Conservation (phyloP, 2,888 invertebrate genomes). For the Drosophila mimica region DNA sequence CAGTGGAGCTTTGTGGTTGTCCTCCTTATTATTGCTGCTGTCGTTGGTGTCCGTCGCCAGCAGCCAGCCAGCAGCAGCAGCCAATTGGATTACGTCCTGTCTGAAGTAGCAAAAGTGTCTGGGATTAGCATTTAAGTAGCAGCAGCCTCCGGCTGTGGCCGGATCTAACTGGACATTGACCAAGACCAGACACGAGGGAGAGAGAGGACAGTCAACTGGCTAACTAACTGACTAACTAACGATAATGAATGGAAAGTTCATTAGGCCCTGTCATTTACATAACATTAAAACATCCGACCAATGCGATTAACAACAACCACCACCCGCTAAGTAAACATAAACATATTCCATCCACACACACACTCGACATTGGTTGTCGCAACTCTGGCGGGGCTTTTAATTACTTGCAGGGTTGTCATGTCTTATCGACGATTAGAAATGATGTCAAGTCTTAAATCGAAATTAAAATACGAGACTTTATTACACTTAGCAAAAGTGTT, state of each 20-base stretch:
- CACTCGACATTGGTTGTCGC: conserved; percentile 20
- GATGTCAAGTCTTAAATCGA: background rate
- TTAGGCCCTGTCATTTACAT: conserved; percentile 80
- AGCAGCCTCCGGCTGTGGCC: conserved; percentile 31
- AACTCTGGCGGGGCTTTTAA: conserved; percentile 23
- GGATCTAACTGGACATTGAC: conserved; percentile 60
- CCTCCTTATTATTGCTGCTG: conserved; percentile 1
- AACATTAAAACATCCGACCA: conserved; percentile 74
- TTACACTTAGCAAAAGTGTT: background rate
- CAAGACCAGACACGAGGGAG: conserved; percentile 7
- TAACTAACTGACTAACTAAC: conserved; percentile 63
- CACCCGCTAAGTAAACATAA: conserved; percentile 34
- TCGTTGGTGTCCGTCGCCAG: conserved; percentile 12
- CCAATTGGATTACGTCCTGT: conserved; percentile 46
- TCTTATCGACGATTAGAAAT: background rate
- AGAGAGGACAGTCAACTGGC: conserved; percentile 20
- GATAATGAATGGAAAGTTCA: conserved; percentile 81
- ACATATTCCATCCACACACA: conserved; percentile 26
- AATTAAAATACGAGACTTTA: background rate
- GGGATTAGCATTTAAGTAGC: conserved; percentile 74
- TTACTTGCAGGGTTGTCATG: conserved; percentile 47
- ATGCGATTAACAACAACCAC: conserved; percentile 41
- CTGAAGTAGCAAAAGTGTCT: conserved; percentile 68
- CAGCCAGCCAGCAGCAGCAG: conserved; percentile 27
- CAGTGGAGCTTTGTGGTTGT: conserved; percentile 70